Conservation (phyloP, 2,888 invertebrate species). For the Aphodius sticticus region DNA sequence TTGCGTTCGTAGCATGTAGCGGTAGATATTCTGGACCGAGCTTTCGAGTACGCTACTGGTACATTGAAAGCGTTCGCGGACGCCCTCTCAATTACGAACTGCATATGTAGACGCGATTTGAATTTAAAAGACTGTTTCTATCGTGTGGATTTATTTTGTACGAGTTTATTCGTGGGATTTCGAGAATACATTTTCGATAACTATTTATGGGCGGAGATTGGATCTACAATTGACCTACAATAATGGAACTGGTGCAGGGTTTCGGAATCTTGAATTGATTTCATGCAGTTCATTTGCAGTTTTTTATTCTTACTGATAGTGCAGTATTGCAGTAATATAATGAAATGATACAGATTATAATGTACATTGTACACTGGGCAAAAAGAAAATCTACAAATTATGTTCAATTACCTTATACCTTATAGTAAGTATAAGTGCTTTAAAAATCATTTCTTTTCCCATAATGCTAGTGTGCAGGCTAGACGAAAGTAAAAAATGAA, state of each 20-base stretch:
- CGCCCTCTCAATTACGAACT: background rate
- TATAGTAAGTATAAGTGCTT: too few species aligned
- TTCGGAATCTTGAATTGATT: background rate
- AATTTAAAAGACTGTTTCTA: background rate
- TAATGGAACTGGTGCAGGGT: background rate
- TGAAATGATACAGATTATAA: too few species aligned
- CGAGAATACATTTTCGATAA: background rate
- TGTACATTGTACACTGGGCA: too few species aligned
- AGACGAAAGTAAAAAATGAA: too few species aligned
- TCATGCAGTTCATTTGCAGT: background rate
- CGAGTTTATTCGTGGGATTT: background rate
- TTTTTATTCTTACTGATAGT: background rate
- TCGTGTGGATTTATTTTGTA: background rate
- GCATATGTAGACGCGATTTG: conserved; percentile 4
- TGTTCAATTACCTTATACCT: too few species aligned
- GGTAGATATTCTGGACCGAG: background rate
- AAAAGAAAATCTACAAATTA: too few species aligned
- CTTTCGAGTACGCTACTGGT: background rate
- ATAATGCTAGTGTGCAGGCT: too few species aligned
- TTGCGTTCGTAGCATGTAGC: background rate
- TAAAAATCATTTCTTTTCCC: too few species aligned
- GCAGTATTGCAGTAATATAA: background rate
- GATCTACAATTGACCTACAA: background rate
- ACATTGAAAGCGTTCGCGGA: background rate
- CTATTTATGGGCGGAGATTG: background rate